phyloP scores from a whole-genome alignment of 2,888 invertebrate genomes.

The Eustalomyia histrio region DNA sequence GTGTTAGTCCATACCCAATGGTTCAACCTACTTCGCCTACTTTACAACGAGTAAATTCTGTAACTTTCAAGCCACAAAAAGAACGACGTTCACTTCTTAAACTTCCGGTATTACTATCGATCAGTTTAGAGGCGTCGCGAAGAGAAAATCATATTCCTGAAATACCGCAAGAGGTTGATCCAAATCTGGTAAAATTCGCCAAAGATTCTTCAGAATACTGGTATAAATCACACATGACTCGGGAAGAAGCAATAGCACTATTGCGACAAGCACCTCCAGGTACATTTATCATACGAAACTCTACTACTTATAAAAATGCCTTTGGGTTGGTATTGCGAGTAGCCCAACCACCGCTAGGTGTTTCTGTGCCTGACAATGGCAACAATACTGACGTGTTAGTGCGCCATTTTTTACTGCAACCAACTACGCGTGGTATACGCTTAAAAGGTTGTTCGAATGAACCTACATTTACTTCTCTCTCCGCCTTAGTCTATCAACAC shows the following conservation, averaged over 20 bases:
- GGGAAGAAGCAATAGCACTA: conserved; percentile 96
- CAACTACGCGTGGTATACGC: conserved; percentile 96
- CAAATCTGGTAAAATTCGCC: conserved; percentile 90
- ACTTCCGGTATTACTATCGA: conserved; percentile 71
- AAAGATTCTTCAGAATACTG: conserved; percentile 96
- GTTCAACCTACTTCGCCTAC: conserved; percentile 49
- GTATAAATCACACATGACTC: conserved; percentile 97
- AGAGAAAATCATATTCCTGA: conserved; percentile 11
- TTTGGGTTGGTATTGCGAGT: conserved; percentile 97
- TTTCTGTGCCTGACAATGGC: conserved; percentile 79
- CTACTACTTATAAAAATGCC: conserved; percentile 85
- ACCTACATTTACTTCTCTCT: conserved; percentile 97
- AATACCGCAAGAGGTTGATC: conserved; percentile 88
- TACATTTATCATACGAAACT: conserved; percentile 97
- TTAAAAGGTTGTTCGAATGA: conserved; percentile 97
- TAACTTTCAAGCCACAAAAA: neutral
- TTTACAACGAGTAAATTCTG: conserved; percentile 32
- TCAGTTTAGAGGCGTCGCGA: conserved; percentile 74
- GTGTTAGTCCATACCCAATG: conserved; percentile 71
- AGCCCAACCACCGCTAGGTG: conserved; percentile 88
- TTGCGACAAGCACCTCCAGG: conserved; percentile 93
- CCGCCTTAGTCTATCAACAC: conserved; percentile 98
- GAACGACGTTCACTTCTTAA: conserved; percentile 10
- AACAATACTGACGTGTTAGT: conserved; percentile 88
- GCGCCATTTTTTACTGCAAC: conserved; percentile 97